Evolutionary conservation across 2,888 invertebrate genomes (phyloP), one percentile per base, ranked within the genome.

Genomic region (Archaeoteleia sp.): DNA sequence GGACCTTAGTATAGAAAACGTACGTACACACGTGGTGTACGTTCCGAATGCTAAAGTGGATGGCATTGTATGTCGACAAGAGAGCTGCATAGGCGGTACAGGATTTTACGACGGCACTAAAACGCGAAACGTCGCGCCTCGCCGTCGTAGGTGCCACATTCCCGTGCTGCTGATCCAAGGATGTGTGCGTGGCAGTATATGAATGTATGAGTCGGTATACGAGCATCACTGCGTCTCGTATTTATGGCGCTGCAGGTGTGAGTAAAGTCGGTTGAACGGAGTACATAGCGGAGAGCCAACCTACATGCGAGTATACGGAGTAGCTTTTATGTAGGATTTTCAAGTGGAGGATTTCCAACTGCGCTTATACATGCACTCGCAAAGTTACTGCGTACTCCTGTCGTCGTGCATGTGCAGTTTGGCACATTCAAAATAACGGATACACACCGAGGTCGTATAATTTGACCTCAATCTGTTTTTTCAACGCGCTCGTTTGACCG

Each of bases 71-170:
- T 60, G 65, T 39, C 67, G 61, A 55, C 58, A 51, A 53, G 61
- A 46, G 51, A 62, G 32, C 17, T 37, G 37, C 43, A 35, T 61
- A 30, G 37, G 27, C 29, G 49, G 23, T 35, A 27, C 29, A 25
- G 62, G 39, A 67, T 71, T 76, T 75, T 75, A 76, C 70, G 74
- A 68, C 62, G 62, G 58, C 46, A 70, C 70, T 73, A 68, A 74
- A 74, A 67, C 65, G 66, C 45, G 62, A 57, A 63, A 54, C 46
- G 51, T 39, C 61, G 61, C 61, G 27, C 49, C 27, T 58, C 48
- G 37, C 51, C 51, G 54, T 46, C 30, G 60, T 69, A 46, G 46
- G 20, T 34, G 54, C 48, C 29, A 40, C 40, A 62, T 62, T 54
- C 27, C 42, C 46, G 35, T 25, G 54, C 40, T 15, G 13, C 46